Conservation (phyloP, 2,797 vertebrate genomes). For the Brachyalestes nurse region DNA sequence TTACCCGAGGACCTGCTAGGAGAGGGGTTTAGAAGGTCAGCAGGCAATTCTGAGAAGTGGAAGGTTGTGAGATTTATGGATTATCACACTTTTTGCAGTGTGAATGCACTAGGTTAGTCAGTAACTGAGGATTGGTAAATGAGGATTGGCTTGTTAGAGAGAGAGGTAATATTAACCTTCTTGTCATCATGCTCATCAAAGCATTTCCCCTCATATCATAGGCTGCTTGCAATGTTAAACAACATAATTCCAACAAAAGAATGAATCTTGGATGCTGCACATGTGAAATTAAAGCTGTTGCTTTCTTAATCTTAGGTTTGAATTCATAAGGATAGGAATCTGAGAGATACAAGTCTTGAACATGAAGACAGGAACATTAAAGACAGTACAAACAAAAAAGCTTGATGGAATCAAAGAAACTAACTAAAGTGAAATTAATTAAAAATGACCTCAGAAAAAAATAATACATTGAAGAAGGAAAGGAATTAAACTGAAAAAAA, state of each 20-base stretch:
- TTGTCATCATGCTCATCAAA: neutral
- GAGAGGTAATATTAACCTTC: neutral
- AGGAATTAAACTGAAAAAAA: slow-evolving; percentile 53
- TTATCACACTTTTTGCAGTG: neutral
- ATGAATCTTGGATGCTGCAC: neutral
- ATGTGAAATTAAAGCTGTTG: neutral
- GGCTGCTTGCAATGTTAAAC: neutral
- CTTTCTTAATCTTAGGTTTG: neutral
- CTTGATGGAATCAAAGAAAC: neutral
- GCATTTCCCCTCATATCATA: neutral
- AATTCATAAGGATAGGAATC: neutral
- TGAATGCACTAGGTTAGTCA: neutral
- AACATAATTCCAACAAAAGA: neutral
- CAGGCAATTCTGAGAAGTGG: slow-evolving; percentile 20
- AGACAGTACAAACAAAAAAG: neutral
- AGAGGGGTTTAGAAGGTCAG: neutral
- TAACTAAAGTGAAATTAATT: neutral
- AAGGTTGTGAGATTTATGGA: slow-evolving; percentile 13
- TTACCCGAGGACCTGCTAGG: slow-evolving; percentile 16
- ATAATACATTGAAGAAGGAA: slow-evolving; percentile 41
- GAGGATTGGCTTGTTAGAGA: neutral
- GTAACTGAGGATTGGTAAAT: neutral
- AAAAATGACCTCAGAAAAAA: slow-evolving; percentile 11
- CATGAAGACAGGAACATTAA: neutral
- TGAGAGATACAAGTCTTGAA: neutral